phyloP scores from a whole-genome alignment of 2,113 vertebrate genomes.

The Megaceryle maxima region DNA sequence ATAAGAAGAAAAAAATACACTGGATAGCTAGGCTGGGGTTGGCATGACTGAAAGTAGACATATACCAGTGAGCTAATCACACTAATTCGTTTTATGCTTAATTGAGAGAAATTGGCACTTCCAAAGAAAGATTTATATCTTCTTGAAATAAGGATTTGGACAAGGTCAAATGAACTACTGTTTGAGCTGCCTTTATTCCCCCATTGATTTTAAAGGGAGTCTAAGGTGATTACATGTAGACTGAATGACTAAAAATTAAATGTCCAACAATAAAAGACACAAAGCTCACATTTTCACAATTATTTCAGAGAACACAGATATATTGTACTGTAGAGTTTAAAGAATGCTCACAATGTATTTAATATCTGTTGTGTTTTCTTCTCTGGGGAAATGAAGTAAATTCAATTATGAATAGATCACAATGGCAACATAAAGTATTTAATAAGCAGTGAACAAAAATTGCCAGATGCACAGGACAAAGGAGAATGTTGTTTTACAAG shows the following conservation, averaged over 20 bases:
- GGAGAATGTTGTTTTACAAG: not conserved
- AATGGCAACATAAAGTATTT: not conserved
- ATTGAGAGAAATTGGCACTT: constrained; percentile 19
- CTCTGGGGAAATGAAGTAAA: not conserved
- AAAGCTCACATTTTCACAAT: not conserved
- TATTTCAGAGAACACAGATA: not conserved
- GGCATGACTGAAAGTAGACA: not conserved
- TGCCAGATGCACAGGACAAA: not conserved
- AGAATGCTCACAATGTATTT: not conserved
- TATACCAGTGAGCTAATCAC: not conserved
- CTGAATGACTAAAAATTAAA: not conserved
- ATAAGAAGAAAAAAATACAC: not conserved
- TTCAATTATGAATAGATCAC: not conserved
- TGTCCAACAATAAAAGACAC: not conserved
- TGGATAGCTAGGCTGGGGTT: not conserved
- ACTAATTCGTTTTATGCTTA: not conserved
- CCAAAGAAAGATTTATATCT: not conserved
- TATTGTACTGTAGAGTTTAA: not conserved
- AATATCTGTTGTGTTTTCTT: not conserved
- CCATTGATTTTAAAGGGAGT: not conserved
- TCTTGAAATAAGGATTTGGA: not conserved
- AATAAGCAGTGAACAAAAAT: not conserved
- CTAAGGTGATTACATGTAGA: not conserved
- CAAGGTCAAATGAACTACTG: not conserved
- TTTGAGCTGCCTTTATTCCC: not conserved